These are phyloP conservation scores for Drosophila sproati DNA, from an alignment of 1,140 invertebrate species.

Conservation along the genomic window DNA sequence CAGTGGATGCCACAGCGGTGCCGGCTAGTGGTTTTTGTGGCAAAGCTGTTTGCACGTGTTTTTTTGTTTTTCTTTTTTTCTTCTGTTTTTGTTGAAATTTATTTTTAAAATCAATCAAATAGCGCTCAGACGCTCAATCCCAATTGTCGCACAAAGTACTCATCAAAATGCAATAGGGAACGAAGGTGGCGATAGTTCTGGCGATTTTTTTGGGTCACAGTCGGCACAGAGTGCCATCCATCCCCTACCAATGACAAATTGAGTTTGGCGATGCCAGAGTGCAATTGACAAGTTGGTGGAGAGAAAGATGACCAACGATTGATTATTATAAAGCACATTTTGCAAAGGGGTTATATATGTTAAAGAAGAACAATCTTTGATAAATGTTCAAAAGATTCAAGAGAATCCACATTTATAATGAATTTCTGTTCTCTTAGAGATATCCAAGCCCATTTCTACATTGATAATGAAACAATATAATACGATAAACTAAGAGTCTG, in stretches of 20 bases:
- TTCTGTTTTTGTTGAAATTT: conserved; percentile 43
- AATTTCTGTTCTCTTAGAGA: too few species aligned
- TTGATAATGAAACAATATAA: too few species aligned
- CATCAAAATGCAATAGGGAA: conserved; percentile 54
- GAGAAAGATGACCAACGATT: conserved; percentile 13
- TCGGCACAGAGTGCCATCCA: conserved; percentile 10
- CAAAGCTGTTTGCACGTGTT: conserved; percentile 59
- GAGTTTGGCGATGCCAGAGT: conserved; percentile 23
- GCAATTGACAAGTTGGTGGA: conserved; percentile 37
- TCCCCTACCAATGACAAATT: conserved; percentile 36
- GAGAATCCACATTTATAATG: too few species aligned
- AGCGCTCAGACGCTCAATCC: conserved; percentile 20
- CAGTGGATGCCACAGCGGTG: conserved; percentile 25
- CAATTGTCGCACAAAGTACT: conserved; percentile 12
- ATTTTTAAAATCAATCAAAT: conserved; percentile 81
- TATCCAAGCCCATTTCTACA: too few species aligned
- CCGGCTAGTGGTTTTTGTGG: conserved; percentile 18
- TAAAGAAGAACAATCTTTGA: not conserved
- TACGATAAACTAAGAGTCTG: too few species aligned
- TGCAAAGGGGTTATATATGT: not conserved
- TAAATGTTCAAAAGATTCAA: too few species aligned
- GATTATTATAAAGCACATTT: not conserved
- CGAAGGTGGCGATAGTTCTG: conserved; percentile 46
- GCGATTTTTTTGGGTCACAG: conserved; percentile 44
- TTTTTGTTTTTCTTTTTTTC: conserved; percentile 17